Conservation (phyloP, 1,140 invertebrate genomes). For the Forficula auricularia region DNA sequence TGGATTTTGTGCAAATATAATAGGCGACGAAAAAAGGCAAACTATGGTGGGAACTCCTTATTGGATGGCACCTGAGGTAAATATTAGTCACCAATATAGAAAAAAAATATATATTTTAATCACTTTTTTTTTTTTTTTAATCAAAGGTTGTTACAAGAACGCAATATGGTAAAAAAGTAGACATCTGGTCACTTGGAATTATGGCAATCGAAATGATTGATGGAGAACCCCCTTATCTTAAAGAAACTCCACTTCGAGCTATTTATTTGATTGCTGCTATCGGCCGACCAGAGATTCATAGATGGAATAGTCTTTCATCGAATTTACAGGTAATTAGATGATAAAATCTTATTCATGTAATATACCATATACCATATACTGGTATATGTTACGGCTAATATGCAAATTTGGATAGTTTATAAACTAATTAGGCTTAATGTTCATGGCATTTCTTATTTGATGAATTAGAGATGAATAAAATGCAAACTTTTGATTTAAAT, state of each 20-base stretch:
- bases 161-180: conserved; percentile 78
- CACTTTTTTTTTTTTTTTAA: conserved; percentile 4
- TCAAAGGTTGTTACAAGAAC: conserved; percentile 70
- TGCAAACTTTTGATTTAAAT: no score
- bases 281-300: conserved; percentile 77
- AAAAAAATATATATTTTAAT: conserved; percentile 13
- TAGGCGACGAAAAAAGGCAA: conserved; percentile 82
- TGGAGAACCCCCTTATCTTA: conserved; percentile 88
- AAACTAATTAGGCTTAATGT: no score
- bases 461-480: no score
- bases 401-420: no score
- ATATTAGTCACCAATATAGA: background rate
- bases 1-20: conserved; percentile 86
- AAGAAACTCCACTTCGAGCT: conserved; percentile 83
- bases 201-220: conserved; percentile 99
- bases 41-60: conserved; percentile 90
- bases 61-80: conserved; percentile 70
- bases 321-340: conserved; percentile 34
- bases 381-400: no score
- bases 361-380: background rate
- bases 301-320: conserved; percentile 61
- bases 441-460: no score
- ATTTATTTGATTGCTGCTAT: conserved; percentile 91
- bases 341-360: background rate
- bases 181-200: conserved; percentile 91